Percentiles rank a stretch among this genome's conserved stretches.
Evolutionary conservation across 1,140 invertebrate genomes (phyloP).

Genomic region (Pinna nobilis): DNA sequence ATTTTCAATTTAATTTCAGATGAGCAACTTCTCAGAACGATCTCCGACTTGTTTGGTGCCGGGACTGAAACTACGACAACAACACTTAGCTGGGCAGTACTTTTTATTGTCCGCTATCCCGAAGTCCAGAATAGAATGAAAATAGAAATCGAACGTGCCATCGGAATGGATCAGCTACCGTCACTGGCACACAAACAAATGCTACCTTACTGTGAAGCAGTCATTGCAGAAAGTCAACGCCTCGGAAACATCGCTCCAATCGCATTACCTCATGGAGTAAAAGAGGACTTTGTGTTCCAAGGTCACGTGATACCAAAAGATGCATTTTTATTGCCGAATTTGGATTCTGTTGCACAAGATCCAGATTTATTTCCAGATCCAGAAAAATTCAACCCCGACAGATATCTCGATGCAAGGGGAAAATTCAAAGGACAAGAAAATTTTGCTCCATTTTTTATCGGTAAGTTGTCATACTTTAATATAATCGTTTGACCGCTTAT

Average conservation of each 20-base stretch:
- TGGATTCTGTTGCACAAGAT: conserved; percentile 65
- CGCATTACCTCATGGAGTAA: neutral
- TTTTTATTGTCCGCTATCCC: conserved; percentile 62
- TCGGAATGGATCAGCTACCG: conserved; percentile 16
- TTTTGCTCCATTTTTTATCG: conserved; percentile 46
- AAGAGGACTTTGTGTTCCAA: conserved; percentile 38
- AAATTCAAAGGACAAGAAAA: conserved; percentile 30
- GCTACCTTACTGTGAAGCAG: conserved; percentile 23
- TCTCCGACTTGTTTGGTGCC: conserved; percentile 88
- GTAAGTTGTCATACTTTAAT: conserved; percentile 21
- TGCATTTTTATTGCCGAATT: conserved; percentile 61
- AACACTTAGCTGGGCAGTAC: conserved; percentile 87
- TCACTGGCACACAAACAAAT: conserved; percentile 6
- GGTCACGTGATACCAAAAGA: conserved; percentile 68
- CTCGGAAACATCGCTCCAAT: conserved; percentile 30
- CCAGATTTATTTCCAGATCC: conserved; percentile 80
- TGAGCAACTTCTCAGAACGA: conserved; percentile 40
- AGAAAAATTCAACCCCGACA: conserved; percentile 81
- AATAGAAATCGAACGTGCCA: conserved; percentile 43
- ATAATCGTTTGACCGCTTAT: no score
- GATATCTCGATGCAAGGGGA: conserved; percentile 72
- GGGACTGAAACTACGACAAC: conserved; percentile 91
- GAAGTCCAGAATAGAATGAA: conserved; percentile 61
- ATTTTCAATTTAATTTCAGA: conserved; percentile 49
- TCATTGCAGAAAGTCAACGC: conserved; percentile 30